Conservation (phyloP, 2,797 vertebrate species). For the Florisuga fusca region DNA sequence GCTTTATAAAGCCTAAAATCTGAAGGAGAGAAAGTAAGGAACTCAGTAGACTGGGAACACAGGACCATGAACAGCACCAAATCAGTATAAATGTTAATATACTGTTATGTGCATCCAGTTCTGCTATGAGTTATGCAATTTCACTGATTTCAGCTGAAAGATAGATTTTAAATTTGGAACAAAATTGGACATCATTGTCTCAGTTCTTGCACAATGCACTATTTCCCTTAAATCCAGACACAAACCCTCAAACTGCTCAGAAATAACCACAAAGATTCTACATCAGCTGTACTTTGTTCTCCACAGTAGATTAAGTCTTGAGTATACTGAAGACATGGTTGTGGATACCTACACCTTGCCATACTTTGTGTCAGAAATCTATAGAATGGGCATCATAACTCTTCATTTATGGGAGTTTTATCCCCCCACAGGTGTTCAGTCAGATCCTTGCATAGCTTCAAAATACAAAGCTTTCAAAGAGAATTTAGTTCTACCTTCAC, state of each 20-base stretch:
- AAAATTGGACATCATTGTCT: background rate
- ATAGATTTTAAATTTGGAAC: background rate
- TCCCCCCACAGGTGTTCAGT: background rate
- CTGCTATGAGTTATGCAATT: background rate
- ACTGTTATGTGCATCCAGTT: background rate
- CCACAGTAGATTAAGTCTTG: background rate
- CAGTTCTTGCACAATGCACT: background rate
- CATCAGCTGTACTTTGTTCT: background rate
- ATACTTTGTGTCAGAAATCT: background rate
- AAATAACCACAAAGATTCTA: background rate
- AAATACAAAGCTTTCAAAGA: background rate
- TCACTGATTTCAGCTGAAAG: background rate
- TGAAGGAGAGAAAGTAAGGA: background rate
- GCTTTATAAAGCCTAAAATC: background rate
- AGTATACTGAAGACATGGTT: background rate
- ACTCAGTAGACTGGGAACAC: background rate
- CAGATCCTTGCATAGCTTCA: background rate
- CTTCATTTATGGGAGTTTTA: background rate
- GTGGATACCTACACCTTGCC: background rate
- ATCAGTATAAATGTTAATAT: background rate
- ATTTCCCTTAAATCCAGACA: background rate
- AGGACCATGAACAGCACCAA: background rate
- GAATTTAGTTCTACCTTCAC: background rate
- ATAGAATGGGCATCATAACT: background rate
- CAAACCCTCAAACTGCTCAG: background rate